Evolutionary conservation across 2,113 vertebrate genomes (phyloP).

Genomic region (Phrynosoma platyrhinos): DNA sequence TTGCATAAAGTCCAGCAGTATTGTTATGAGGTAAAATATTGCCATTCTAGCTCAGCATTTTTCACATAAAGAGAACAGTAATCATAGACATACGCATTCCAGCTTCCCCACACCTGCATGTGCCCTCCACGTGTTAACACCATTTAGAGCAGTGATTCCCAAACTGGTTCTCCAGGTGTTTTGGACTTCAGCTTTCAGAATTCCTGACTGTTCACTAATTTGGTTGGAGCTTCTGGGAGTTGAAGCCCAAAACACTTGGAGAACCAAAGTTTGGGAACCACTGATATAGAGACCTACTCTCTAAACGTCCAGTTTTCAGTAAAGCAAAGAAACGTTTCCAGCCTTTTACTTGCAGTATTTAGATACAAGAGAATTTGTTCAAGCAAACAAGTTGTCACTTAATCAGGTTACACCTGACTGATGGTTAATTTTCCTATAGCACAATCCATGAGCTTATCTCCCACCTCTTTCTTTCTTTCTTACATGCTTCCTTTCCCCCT

Average conservation of each 20-base stretch:
- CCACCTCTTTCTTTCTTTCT: neutral
- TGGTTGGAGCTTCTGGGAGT: no score
- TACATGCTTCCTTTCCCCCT: neutral
- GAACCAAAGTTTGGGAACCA: no score
- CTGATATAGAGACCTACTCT: neutral
- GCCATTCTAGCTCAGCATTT: neutral
- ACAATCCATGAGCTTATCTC: neutral
- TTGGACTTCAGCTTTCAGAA: no score
- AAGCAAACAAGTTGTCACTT: neutral
- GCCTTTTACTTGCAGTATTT: neutral
- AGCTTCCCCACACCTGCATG: no score
- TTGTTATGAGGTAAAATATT: constrained; percentile 88
- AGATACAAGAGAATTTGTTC: neutral
- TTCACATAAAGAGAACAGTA: neutral
- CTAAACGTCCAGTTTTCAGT: neutral
- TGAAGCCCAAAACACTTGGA: no score
- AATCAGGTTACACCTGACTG: no score
- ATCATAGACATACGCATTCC: neutral
- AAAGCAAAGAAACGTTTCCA: neutral
- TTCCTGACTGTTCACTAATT: no score
- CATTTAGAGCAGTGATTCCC: no score
- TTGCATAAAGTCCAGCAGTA: constrained; percentile 96
- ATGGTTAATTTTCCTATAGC: neutral
- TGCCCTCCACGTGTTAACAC: no score
- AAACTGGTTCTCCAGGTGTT: no score